Evolutionary conservation across 64 coral and sea anemone species (phyloP).

Genomic region (Dendrophyllia cribrosa): DNA sequence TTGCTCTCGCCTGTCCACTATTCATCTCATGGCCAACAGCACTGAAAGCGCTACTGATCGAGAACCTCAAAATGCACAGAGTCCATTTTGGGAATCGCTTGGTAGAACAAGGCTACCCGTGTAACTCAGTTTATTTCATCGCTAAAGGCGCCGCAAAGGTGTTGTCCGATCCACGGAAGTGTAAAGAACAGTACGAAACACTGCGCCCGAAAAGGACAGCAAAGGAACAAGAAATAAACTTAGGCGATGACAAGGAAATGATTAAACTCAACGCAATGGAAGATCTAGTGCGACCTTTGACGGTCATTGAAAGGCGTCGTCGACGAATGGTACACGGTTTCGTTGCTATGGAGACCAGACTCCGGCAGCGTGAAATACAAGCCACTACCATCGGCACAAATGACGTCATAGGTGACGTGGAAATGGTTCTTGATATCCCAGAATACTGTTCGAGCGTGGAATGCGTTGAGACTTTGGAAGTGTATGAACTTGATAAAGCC

Average conservation of each 20-base stretch:
- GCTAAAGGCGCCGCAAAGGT: constrained; percentile 79
- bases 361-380: constrained; percentile 58
- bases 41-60: constrained; percentile 71
- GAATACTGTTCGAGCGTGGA: constrained; percentile 73
- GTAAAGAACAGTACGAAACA: constrained; percentile 58
- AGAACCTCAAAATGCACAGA: constrained; percentile 80
- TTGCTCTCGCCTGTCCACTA: constrained; percentile 68
- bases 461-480: constrained; percentile 80
- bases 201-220: constrained; percentile 21
- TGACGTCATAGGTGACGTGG: constrained; percentile 86
- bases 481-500: constrained; percentile 84
- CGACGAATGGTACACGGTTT: constrained; percentile 71
- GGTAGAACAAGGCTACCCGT: constrained; percentile 67
- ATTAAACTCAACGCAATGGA: constrained; percentile 54
- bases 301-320: constrained; percentile 82
- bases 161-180: constrained; percentile 65
- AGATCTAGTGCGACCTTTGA: constrained; percentile 66
- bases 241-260: constrained; percentile 20
- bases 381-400: constrained; percentile 82
- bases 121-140: constrained; percentile 75
- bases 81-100: constrained; percentile 76
- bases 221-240: constrained; percentile 5
- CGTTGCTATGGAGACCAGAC: constrained; percentile 81
- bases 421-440: constrained; percentile 76
- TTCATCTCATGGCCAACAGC: constrained; percentile 76